Evolutionary conservation across 2,113 vertebrate genomes (phyloP).

Genomic region (Notothenia rossii): DNA sequence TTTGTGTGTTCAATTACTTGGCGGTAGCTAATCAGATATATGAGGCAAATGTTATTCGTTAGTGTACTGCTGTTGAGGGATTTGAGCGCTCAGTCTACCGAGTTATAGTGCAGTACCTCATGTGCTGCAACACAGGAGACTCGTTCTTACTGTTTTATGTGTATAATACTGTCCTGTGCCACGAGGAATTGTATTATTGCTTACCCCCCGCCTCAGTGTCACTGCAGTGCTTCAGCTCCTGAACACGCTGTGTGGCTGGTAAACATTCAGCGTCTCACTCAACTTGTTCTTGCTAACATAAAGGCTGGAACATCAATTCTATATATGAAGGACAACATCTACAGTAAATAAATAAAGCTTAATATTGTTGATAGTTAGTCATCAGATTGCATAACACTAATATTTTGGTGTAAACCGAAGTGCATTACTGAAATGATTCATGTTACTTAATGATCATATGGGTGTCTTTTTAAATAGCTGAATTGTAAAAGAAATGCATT

Average conservation of each 20-base stretch:
- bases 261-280: slow-evolving; percentile 25
- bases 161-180: neutral
- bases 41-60: slow-evolving; percentile 30
- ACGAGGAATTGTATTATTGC: slow-evolving; percentile 16
- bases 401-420: neutral
- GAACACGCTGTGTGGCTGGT: neutral
- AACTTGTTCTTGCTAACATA: slow-evolving; percentile 35
- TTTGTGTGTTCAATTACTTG: slow-evolving; percentile 62
- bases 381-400: neutral
- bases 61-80: slow-evolving; percentile 41
- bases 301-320: slow-evolving; percentile 4
- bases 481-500: neutral
- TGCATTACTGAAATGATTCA: slow-evolving; percentile 9
- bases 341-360: neutral
- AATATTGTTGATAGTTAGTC: neutral
- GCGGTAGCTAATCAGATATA: slow-evolving; percentile 57
- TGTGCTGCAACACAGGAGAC: slow-evolving; percentile 1
- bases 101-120: slow-evolving; percentile 25
- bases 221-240: neutral
- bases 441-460: neutral
- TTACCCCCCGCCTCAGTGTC: slow-evolving; percentile 2
- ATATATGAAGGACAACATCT: slow-evolving; percentile 23
- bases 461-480: neutral
- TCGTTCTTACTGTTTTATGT: slow-evolving; percentile 17
- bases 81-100: slow-evolving; percentile 14